Evolutionary conservation across 2,888 invertebrate species (phyloP).

Genomic region (Auanema sp.): DNA sequence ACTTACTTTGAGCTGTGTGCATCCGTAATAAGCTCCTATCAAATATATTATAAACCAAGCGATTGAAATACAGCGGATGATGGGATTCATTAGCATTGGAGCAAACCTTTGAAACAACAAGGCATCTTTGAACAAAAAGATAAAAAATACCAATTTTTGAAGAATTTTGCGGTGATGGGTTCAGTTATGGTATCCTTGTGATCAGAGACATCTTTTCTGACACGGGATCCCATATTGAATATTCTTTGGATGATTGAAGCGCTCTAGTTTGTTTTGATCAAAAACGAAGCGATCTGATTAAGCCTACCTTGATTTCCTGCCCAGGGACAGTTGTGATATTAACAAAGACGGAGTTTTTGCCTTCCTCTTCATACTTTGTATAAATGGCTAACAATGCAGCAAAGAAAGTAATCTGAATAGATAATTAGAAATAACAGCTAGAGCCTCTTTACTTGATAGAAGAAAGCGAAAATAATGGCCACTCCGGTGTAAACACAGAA

Average conservation of each 20-base stretch:
- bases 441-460: conserved; percentile 55
- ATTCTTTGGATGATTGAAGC: conserved; percentile 22
- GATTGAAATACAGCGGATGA: conserved; percentile 51
- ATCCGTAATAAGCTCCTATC: conserved; percentile 60
- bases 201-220: conserved; percentile 26
- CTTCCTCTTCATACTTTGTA: conserved; percentile 54
- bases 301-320: conserved; percentile 18
- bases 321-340: conserved; percentile 34
- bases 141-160: conserved; percentile 48
- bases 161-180: conserved; percentile 52
- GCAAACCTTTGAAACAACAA: conserved; percentile 46
- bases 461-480: conserved; percentile 59
- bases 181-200: conserved; percentile 40
- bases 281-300: background rate
- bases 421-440: background rate
- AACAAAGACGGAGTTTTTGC: conserved; percentile 47
- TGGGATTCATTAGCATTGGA: conserved; percentile 62
- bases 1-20: conserved; percentile 47
- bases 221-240: conserved; percentile 43
- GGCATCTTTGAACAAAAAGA: background rate
- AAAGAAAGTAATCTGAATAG: conserved; percentile 62
- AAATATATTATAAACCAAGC: conserved; percentile 62
- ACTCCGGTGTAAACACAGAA: conserved; percentile 84
- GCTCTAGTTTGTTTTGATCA: background rate
- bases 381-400: conserved; percentile 55